A percentile compares a stretch with the other conserved stretches of the same genome.
phyloP scores from a whole-genome alignment of 2,888 invertebrate species.

The Lasiommata megera region DNA sequence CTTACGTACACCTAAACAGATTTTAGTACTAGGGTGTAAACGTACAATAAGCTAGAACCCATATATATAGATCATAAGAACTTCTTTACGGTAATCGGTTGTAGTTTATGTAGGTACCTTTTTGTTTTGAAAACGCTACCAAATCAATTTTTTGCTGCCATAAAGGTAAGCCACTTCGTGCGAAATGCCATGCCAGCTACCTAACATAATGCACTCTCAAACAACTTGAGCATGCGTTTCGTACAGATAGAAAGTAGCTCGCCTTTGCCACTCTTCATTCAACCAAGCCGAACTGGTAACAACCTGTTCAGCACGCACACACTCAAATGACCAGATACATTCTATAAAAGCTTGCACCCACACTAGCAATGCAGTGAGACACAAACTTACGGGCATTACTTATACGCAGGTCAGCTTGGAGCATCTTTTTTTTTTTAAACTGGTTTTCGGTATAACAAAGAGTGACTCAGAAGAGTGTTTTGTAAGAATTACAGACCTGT shows the following conservation, averaged over 20 bases:
- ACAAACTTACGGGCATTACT: conserved; percentile 42
- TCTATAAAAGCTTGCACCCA: conserved; percentile 42
- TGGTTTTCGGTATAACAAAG: conserved; percentile 70
- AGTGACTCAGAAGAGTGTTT: conserved; percentile 61
- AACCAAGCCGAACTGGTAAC: conserved; percentile 72
- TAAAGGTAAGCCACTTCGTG: conserved; percentile 5
- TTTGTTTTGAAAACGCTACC: too few relatives aligned
- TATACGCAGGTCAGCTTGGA: conserved; percentile 63
- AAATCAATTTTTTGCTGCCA: not conserved
- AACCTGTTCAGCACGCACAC: conserved; percentile 62
- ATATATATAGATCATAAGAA: too few relatives aligned
- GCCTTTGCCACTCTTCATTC: conserved; percentile 74
- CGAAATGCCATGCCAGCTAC: not conserved
- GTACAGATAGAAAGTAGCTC: conserved; percentile 70
- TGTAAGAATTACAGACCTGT: conserved; percentile 38
- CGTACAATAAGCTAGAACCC: too few relatives aligned
- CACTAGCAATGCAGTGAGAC: conserved; percentile 27
- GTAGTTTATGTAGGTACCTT: too few relatives aligned
- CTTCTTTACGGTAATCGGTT: too few relatives aligned
- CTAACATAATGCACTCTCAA: conserved; percentile 7
- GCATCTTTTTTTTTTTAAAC: conserved; percentile 63
- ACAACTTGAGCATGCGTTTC: conserved; percentile 13
- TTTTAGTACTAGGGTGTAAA: too few relatives aligned
- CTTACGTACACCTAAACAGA: too few relatives aligned
- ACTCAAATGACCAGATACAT: conserved; percentile 32